Conservation (phyloP, 2,888 invertebrate species). For the Cabera pusaria region DNA sequence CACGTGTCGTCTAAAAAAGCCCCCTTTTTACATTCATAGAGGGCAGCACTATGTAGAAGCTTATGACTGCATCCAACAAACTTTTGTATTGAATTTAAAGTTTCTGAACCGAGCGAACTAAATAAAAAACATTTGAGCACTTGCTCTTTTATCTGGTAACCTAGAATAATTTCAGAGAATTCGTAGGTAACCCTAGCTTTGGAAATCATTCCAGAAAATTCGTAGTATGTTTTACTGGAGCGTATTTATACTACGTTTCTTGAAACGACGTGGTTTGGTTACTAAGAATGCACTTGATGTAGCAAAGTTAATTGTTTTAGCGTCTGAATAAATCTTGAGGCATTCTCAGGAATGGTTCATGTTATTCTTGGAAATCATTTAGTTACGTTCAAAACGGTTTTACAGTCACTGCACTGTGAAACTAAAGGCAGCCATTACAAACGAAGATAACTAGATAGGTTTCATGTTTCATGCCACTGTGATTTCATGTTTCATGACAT, state of each 20-base stretch:
- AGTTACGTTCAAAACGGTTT: no score
- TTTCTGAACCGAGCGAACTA: conserved; percentile 42
- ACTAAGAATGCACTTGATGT: conserved; percentile 11
- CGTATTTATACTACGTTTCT: conserved; percentile 1
- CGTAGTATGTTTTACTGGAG: conserved; percentile 1
- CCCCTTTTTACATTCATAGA: no score
- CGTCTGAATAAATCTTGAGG: no score
- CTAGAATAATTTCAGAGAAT: conserved; percentile 4
- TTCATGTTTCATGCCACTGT: no score
- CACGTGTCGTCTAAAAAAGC: no score
- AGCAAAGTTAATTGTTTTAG: no score
- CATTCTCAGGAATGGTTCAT: no score
- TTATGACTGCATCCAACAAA: conserved; percentile 47
- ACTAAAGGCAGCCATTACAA: no score
- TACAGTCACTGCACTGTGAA: no score
- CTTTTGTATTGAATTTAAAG: conserved; percentile 51
- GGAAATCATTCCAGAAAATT: conserved; percentile 1
- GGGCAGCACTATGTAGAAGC: conserved; percentile 1
- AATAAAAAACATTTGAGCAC: conserved; percentile 41
- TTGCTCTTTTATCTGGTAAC: conserved; percentile 27
- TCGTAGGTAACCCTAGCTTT: conserved; percentile 6
- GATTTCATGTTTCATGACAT: no score
- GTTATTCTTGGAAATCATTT: no score
- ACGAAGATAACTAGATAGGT: no score
- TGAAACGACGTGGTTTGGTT: conserved; percentile 2